Evolutionary conservation across 2,888 invertebrate species (phyloP).

Genomic region (Ectemnius continuus): DNA sequence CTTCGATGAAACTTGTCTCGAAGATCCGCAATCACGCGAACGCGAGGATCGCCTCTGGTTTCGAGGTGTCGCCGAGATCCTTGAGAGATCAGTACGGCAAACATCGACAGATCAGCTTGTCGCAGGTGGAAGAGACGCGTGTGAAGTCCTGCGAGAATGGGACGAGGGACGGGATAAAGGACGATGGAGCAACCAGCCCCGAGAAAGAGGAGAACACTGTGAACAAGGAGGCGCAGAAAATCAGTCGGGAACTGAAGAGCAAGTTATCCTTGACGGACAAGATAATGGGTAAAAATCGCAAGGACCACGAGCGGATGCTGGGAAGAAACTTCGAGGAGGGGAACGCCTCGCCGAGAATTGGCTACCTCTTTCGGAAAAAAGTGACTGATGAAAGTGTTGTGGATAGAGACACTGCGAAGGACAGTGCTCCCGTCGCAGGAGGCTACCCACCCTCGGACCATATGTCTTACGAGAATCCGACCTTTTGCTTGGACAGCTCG

Average conservation of each 20-base stretch:
- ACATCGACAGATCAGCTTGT: constrained; percentile 3
- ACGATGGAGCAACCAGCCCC: neutral
- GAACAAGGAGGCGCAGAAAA: constrained; percentile 51
- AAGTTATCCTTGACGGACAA: constrained; percentile 66
- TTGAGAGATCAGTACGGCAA: constrained; percentile 24
- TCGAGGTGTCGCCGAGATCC: constrained; percentile 54
- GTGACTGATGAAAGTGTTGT: constrained; percentile 22
- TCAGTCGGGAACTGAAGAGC: constrained; percentile 64
- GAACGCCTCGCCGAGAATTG: constrained; percentile 33
- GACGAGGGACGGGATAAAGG: neutral
- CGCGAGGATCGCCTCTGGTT: constrained; percentile 48
- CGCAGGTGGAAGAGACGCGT: constrained; percentile 8
- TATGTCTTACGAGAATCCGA: constrained; percentile 73
- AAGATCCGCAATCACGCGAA: constrained; percentile 70
- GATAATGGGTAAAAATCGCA: constrained; percentile 53
- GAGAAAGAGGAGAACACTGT: neutral
- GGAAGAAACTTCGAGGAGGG: constrained; percentile 14
- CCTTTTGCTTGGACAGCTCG: constrained; percentile 71
- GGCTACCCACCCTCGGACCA: neutral
- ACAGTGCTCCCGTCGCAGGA: neutral
- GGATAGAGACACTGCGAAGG: constrained; percentile 5
- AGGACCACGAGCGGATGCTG: constrained; percentile 22
- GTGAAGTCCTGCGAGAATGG: neutral
- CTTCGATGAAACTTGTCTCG: constrained; percentile 72
- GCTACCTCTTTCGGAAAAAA: constrained; percentile 48